Evolutionary conservation across 30 jellyfish, hydroid and myxozoan species (phyloP).

Genomic region (Aurelia sp.): DNA sequence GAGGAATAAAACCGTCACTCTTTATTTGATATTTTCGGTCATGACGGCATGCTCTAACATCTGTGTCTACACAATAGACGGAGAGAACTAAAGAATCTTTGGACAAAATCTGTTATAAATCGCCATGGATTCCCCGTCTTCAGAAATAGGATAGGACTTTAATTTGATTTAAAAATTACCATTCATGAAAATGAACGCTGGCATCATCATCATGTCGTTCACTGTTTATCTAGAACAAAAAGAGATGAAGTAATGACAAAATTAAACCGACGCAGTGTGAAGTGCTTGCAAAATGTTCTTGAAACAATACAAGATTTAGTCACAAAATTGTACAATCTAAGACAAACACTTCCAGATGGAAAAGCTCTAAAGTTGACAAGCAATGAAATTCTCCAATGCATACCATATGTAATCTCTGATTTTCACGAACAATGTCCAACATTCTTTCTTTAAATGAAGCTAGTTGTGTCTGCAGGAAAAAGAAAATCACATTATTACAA

Average conservation of each 20-base stretch:
- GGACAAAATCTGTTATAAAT: too few species aligned
- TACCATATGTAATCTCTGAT: constrained; percentile 71
- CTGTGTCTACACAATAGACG: too few species aligned
- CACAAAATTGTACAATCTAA: too few species aligned
- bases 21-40: too few species aligned
- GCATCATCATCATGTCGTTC: constrained; percentile 17
- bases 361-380: neutral
- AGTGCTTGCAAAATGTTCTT: too few species aligned
- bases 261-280: too few species aligned
- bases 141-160: too few species aligned
- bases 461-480: constrained; percentile 33
- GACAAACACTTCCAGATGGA: neutral
- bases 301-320: too few species aligned
- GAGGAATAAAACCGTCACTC: too few species aligned
- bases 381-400: neutral
- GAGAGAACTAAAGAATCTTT: too few species aligned
- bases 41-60: too few species aligned
- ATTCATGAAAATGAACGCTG: constrained; percentile 24
- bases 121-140: too few species aligned
- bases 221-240: constrained; percentile 25
- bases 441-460: constrained; percentile 64
- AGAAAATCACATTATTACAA: neutral
- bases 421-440: constrained; percentile 66
- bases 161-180: constrained; percentile 4
- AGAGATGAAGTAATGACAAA: neutral